These are phyloP conservation scores for Carterocephalus palaemon DNA, from an alignment of 2,888 invertebrate genomes.

Conservation along the genomic window DNA sequence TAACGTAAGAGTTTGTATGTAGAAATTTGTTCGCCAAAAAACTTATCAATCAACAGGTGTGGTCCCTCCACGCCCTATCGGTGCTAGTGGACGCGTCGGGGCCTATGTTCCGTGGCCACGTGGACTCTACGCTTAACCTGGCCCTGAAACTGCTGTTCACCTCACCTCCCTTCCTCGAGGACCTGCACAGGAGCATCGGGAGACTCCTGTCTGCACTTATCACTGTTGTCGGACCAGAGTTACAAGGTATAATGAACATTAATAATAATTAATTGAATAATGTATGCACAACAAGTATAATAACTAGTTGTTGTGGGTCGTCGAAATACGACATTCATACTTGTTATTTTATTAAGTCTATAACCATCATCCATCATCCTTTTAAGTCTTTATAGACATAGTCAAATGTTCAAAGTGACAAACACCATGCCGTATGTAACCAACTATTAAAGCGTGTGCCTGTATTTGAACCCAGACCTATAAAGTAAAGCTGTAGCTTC, in stretches of 20 bases:
- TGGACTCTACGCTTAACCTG: constrained; percentile 94
- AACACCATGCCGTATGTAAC: too few relatives aligned
- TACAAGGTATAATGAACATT: constrained; percentile 86
- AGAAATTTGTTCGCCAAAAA: not conserved
- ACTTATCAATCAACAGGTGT: constrained; percentile 80
- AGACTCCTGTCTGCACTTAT: constrained; percentile 96
- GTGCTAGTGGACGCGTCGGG: constrained; percentile 98
- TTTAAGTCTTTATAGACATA: too few relatives aligned
- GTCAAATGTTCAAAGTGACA: too few relatives aligned
- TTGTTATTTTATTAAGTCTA: too few relatives aligned
- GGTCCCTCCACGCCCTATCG: constrained; percentile 97
- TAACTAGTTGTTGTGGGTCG: too few relatives aligned
- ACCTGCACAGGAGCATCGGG: constrained; percentile 93
- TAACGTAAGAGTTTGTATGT: not conserved
- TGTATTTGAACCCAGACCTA: too few relatives aligned
- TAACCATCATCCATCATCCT: too few relatives aligned
- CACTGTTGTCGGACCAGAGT: constrained; percentile 98
- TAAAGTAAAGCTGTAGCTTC: too few relatives aligned
- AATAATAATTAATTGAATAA: not conserved
- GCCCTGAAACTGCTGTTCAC: constrained; percentile 93
- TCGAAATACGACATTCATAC: too few relatives aligned
- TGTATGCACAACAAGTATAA: too few relatives aligned
- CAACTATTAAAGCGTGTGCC: too few relatives aligned
- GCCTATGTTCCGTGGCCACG: constrained; percentile 98
- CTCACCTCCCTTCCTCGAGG: constrained; percentile 93